phyloP scores from a whole-genome alignment of 2,113 vertebrate species.

The Indicator indicator region DNA sequence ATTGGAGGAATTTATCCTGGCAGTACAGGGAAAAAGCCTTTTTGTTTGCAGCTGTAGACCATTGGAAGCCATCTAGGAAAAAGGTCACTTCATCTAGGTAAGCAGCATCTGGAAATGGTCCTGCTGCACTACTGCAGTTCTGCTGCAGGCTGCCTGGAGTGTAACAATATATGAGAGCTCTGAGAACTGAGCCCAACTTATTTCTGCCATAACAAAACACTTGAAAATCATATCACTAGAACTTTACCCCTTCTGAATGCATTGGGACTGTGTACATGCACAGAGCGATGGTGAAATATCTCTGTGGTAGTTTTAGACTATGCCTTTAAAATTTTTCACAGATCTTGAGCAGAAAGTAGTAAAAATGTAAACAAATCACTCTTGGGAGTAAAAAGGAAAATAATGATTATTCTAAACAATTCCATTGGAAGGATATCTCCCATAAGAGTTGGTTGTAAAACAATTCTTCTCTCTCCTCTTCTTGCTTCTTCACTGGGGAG shows the following conservation, averaged over 20 bases:
- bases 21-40: neutral
- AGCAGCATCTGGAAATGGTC: neutral
- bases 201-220: neutral
- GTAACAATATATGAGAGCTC: neutral
- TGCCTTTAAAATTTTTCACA: too few relatives aligned
- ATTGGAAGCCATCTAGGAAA: neutral
- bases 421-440: too few relatives aligned
- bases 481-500: too few relatives aligned
- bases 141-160: neutral
- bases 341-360: too few relatives aligned
- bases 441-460: too few relatives aligned
- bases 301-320: neutral
- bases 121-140: neutral
- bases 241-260: neutral
- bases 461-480: too few relatives aligned
- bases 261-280: neutral
- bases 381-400: too few relatives aligned
- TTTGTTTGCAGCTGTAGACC: neutral
- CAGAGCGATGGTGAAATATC: conserved; percentile 17
- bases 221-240: neutral
- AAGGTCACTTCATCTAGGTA: neutral
- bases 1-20: neutral
- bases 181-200: neutral
- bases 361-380: too few relatives aligned
- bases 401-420: too few relatives aligned